Evolutionary conservation across 2,888 invertebrate genomes (phyloP), one percentile per base, ranked within the genome.

Genomic region (Eupeodes latifasciatus): DNA sequence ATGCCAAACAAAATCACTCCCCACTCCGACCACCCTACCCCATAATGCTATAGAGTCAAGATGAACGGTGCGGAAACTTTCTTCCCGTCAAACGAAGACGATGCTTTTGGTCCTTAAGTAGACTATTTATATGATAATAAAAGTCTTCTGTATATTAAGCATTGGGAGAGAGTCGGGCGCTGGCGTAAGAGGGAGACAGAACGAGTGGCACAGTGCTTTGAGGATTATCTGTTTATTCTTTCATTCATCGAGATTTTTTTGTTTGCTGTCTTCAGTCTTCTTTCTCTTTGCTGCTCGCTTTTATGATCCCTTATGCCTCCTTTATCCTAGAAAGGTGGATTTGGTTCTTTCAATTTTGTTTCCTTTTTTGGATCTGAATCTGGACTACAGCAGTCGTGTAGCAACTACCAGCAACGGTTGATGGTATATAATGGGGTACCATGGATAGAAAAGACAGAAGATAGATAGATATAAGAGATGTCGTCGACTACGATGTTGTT

Each of bases 51-150:
- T 12, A 16, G n/a, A 78, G 53, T 55, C 57, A 53, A 67, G 85
- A 79, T 67, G 71, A 77, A 69, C 71, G 76, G 74, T 75, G 69
- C 81, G 72, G 69, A 71, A 69, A 62, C 16, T 74, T 79, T 64
- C 74, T 84, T 88, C 59, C 72, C 72, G 84, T 66, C 81, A 81
- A 85, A 75, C 83, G 72, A 83, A 57, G 69, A 79, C 67, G 87
- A 77, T 80, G 80, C 85, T 85, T 81, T 80, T 78, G 81, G 77
- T 74, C 81, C 85, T 85, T 88, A 88, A 85, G 88, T 81, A 88
- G 88, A 88, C 88, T 85, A 88, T 88, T 88, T 88, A 88, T 88
- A 88, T 88, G 88, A 88, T 88, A 88, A 88, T 88, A 88, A 88
- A 88, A 88, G 85, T 85, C 88, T 88, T 88, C 85, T 78, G 88